phyloP scores from a whole-genome alignment of 2,888 invertebrate species.

The Tenthredo notha region DNA sequence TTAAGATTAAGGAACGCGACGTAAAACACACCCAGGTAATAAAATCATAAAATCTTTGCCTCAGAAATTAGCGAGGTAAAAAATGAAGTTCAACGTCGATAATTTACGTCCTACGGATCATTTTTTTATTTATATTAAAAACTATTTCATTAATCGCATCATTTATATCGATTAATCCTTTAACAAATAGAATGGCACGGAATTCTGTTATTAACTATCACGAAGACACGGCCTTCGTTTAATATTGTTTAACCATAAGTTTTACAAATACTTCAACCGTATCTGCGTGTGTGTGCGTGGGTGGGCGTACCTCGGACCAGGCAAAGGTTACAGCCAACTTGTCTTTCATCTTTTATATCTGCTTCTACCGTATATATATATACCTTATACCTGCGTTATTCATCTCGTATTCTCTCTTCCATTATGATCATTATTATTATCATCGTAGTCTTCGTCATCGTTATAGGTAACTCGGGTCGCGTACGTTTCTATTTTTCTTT shows the following conservation, averaged over 20 bases:
- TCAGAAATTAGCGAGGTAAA: background rate
- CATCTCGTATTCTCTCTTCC: slow-evolving; percentile 17
- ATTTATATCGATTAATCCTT: background rate
- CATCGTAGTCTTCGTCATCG: background rate
- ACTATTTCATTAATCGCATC: background rate
- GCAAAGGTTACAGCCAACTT: slow-evolving; percentile 40
- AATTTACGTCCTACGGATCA: background rate
- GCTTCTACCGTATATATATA: background rate
- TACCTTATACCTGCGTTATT: slow-evolving; percentile 8
- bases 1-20: background rate
- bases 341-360: slow-evolving; percentile 41
- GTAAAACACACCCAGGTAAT: background rate
- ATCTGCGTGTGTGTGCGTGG: background rate
- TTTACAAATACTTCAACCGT: background rate
- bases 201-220: background rate
- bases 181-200: background rate
- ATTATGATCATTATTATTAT: slow-evolving; percentile 10
- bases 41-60: background rate
- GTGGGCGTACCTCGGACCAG: slow-evolving; percentile 17
- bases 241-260: background rate
- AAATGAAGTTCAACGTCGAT: background rate
- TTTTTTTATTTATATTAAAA: background rate
- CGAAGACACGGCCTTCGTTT: background rate
- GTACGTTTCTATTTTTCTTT: background rate
- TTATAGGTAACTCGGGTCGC: slow-evolving; percentile 11